Base-by-base conservation (phyloP, 1,140 invertebrate species). In the Drosophila parabipectinata region DNA sequence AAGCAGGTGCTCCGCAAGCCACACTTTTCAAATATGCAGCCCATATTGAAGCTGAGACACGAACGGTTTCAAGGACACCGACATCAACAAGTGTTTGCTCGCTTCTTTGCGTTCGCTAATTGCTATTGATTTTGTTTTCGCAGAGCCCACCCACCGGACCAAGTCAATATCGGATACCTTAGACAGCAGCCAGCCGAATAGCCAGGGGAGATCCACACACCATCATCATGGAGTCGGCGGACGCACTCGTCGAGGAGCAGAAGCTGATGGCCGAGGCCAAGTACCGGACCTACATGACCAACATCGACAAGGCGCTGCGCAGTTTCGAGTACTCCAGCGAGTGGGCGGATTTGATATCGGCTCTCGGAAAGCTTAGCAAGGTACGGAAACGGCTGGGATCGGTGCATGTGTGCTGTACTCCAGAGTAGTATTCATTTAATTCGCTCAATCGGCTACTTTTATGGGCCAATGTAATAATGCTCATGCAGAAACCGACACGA, bases 331-430 rank as follows among this genome's bases (percentile, higher is more conserved):
- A 96, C 80, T 98, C 97, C 18, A 97, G 96, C 84, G 98, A 98
- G 95, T 99, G 98, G 98, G 97, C 98, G 66, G 98, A 99, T 93
- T 93, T 99, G 24, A 98, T 99, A 78, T 96, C 97, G 55, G 97
- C 97, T 18, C 92, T 99, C 47, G 96, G 96, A 68, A 99, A 98
- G 94, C 93, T 99, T 14, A 98, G 97, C 90, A 98, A 98, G 94
- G 97, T 97, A 93, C 79, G 63, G 18, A 12, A 55, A 12, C 30
- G 10, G 48, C 12, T 10, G n/a, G 18, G 9, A 12, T 34, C 21
- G 14, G 21, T 15, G 12, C 12, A 51, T 8, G 24, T 7, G 24
- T 3, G 3, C 7, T 51, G 12, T 51, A 30, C 26, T 28, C 6
- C 26, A 7, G 26, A 6, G 26, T 28, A 28, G 6, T 28, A 28